These are phyloP conservation scores for Chorisops tibialis DNA, from an alignment of 2,888 invertebrate species.

Conservation along the genomic window DNA sequence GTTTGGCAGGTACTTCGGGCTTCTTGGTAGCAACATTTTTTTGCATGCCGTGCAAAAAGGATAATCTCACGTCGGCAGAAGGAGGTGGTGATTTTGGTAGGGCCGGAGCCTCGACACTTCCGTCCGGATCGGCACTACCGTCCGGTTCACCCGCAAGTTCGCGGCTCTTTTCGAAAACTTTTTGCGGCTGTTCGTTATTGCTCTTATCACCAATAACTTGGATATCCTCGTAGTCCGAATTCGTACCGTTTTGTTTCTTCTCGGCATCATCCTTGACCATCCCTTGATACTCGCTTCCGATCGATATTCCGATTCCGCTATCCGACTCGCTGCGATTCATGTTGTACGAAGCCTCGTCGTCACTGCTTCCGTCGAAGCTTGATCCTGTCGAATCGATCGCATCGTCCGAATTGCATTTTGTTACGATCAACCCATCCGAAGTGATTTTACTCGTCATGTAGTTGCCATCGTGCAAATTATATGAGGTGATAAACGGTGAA, in stretches of 20 bases:
- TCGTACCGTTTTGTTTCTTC: conserved; percentile 47
- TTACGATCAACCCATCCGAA: conserved; percentile 50
- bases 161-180: conserved; percentile 61
- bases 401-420: conserved; percentile 51
- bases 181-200: conserved; percentile 5
- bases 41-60: conserved; percentile 68
- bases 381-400: conserved; percentile 51
- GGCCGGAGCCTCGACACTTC: conserved; percentile 66
- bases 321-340: conserved; percentile 53
- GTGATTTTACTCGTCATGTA: conserved; percentile 53
- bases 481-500: conserved; percentile 51
- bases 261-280: conserved; percentile 39
- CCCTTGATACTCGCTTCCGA: conserved; percentile 45
- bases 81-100: conserved; percentile 67
- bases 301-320: conserved; percentile 52
- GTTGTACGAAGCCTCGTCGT: conserved; percentile 49
- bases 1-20: conserved; percentile 71
- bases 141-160: conserved; percentile 83
- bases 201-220: conserved; percentile 41
- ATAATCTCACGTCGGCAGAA: conserved; percentile 58
- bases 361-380: conserved; percentile 52
- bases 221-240: conserved; percentile 52
- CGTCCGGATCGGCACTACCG: conserved; percentile 80
- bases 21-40: conserved; percentile 55
- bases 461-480: conserved; percentile 50